Evolutionary conservation across 2,797 vertebrate genomes (phyloP).

Genomic region (Clarias pachynema): DNA sequence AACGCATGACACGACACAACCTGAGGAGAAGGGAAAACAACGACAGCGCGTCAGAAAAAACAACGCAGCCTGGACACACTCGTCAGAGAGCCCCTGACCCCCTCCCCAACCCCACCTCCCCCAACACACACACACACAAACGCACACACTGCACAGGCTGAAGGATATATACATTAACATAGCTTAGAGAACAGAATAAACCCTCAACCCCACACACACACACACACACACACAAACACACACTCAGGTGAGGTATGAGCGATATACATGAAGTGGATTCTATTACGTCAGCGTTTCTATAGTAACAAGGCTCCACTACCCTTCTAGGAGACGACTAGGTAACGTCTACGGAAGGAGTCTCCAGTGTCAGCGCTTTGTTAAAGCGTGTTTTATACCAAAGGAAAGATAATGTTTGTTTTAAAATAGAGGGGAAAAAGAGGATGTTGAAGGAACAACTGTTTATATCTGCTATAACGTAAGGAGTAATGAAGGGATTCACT

Average conservation of each 20-base stretch:
- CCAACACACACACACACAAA: conserved; percentile 31
- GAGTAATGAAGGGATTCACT: too few relatives aligned
- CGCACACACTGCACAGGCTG: conserved; percentile 30
- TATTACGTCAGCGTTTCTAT: not conserved
- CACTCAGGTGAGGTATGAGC: not conserved
- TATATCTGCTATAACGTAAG: not conserved
- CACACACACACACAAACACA: conserved; percentile 18
- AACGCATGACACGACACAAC: conserved; percentile 74
- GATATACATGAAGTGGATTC: not conserved
- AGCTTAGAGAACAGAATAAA: conserved; percentile 25
- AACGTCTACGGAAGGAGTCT: not conserved
- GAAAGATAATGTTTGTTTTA: not conserved
- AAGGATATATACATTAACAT: not conserved
- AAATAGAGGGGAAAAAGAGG: not conserved
- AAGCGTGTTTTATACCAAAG: not conserved
- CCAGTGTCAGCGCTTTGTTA: not conserved
- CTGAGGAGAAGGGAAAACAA: conserved; percentile 72
- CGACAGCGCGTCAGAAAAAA: conserved; percentile 62
- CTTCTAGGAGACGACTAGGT: not conserved
- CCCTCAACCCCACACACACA: conserved; percentile 28
- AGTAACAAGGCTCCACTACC: not conserved
- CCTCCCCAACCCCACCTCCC: not conserved
- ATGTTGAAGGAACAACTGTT: not conserved
- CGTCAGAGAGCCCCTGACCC: conserved; percentile 38
- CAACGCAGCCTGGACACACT: conserved; percentile 46